These are phyloP conservation scores for Stigmatopora argus DNA, from an alignment of 2,113 vertebrate species.

Conservation along the genomic window DNA sequence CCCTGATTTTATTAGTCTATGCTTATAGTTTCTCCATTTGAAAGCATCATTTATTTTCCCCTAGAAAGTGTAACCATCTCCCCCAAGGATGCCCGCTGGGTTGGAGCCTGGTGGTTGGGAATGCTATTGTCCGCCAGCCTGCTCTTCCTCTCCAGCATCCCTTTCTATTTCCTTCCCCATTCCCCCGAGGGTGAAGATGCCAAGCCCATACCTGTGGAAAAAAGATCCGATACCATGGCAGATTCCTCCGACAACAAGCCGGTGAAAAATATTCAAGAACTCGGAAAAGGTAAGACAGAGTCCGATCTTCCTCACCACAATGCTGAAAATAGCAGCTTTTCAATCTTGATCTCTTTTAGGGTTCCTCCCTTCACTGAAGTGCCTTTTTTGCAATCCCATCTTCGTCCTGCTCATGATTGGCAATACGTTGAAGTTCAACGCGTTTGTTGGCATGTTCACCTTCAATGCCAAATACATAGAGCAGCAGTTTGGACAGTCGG, in stretches of 20 bases:
- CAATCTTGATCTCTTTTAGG: conserved; percentile 61
- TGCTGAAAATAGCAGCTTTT: not conserved
- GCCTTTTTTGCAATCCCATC: conserved; percentile 71
- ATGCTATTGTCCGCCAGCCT: conserved; percentile 72
- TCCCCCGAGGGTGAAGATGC: conserved; percentile 41
- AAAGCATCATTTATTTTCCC: not conserved
- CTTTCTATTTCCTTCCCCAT: conserved; percentile 86
- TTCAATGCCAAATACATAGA: conserved; percentile 88
- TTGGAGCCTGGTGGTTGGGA: conserved; percentile 92
- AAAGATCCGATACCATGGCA: not conserved
- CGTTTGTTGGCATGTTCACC: conserved; percentile 76
- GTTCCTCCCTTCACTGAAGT: conserved; percentile 78
- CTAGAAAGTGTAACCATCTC: conserved; percentile 80
- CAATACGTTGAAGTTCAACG: conserved; percentile 70
- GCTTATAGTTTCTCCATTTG: too few species aligned
- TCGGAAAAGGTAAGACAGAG: conserved; percentile 58
- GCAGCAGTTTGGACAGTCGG: conserved; percentile 83
- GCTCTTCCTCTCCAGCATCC: conserved; percentile 73
- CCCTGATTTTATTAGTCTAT: too few species aligned
- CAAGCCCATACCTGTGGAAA: not conserved
- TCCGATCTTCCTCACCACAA: not conserved
- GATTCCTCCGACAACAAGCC: conserved; percentile 12
- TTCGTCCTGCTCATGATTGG: conserved; percentile 71
- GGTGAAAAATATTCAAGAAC: conserved; percentile 41
- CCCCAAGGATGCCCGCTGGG: conserved; percentile 86